A percentile compares a stretch with the other conserved stretches of the same genome.
Evolutionary conservation across 2,888 invertebrate species (phyloP).

Genomic region (Homarus gammarus): DNA sequence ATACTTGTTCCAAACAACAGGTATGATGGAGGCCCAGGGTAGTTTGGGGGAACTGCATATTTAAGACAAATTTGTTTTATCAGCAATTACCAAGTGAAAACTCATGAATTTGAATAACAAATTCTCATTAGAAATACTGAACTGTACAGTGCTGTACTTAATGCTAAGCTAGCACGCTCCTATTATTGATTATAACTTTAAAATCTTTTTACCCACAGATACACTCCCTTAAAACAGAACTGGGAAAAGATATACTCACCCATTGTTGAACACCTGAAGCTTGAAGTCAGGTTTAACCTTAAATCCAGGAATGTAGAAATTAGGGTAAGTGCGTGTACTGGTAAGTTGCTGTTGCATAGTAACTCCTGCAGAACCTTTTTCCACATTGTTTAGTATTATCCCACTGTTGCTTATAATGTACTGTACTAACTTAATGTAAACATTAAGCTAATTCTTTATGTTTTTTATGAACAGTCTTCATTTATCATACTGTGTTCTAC

Average conservation of each 20-base stretch:
- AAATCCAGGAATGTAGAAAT: conserved; percentile 95
- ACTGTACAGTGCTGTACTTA: neutral
- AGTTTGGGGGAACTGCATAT: neutral
- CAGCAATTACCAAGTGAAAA: neutral
- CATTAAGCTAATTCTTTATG: no score
- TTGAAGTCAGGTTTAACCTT: conserved; percentile 96
- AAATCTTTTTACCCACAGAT: conserved; percentile 82
- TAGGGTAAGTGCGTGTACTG: conserved; percentile 79
- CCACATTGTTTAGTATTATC: no score
- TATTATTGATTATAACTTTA: no score
- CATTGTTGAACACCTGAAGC: conserved; percentile 94
- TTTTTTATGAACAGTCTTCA: no score
- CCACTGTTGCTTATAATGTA: no score
- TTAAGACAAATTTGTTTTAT: no score
- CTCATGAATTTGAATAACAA: neutral
- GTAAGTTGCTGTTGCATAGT: neutral
- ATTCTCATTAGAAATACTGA: neutral
- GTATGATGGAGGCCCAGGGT: neutral
- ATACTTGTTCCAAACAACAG: conserved; percentile 67
- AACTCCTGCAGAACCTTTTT: neutral
- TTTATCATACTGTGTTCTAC: no score
- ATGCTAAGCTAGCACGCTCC: no score
- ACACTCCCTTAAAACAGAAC: conserved; percentile 95
- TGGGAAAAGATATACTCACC: conserved; percentile 99
- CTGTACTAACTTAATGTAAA: no score